phyloP scores from a whole-genome alignment of 2,797 vertebrate genomes.

The Manis pentadactyla region DNA sequence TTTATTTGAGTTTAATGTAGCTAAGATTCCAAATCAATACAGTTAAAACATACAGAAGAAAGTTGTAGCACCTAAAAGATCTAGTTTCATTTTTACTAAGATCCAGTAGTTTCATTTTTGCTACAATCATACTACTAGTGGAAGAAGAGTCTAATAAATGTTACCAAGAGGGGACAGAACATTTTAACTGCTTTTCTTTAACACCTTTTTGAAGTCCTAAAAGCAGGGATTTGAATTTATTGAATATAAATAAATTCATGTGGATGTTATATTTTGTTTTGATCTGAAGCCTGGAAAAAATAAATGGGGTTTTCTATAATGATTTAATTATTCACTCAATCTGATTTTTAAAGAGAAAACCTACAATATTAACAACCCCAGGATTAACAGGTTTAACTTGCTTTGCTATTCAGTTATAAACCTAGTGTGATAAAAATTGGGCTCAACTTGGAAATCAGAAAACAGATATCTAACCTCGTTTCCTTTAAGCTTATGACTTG shows the following conservation, averaged over 20 bases:
- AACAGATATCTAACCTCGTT: not conserved
- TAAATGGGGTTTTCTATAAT: not conserved
- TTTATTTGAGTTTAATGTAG: not conserved
- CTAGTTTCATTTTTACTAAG: conserved; percentile 1
- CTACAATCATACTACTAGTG: not conserved
- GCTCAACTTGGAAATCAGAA: not conserved
- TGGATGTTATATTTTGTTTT: not conserved
- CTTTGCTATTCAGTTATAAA: not conserved
- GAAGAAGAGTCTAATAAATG: not conserved
- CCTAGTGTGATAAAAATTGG: not conserved
- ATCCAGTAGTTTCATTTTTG: not conserved
- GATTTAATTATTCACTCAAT: not conserved
- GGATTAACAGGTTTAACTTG: not conserved
- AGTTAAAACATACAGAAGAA: not conserved
- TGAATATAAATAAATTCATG: not conserved
- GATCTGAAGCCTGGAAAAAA: not conserved
- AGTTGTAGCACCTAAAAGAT: not conserved
- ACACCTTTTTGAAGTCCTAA: not conserved
- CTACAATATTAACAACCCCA: not conserved
- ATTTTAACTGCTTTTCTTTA: not conserved
- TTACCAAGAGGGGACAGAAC: not conserved
- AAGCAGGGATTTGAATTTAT: not conserved
- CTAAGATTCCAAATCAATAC: not conserved
- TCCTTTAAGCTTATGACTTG: not conserved
- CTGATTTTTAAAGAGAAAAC: conserved; percentile 6